A percentile compares a stretch with the other conserved stretches of the same genome.
These are phyloP conservation scores for Strigops habroptila DNA, from an alignment of 2,113 vertebrate species.

Conservation along the genomic window DNA sequence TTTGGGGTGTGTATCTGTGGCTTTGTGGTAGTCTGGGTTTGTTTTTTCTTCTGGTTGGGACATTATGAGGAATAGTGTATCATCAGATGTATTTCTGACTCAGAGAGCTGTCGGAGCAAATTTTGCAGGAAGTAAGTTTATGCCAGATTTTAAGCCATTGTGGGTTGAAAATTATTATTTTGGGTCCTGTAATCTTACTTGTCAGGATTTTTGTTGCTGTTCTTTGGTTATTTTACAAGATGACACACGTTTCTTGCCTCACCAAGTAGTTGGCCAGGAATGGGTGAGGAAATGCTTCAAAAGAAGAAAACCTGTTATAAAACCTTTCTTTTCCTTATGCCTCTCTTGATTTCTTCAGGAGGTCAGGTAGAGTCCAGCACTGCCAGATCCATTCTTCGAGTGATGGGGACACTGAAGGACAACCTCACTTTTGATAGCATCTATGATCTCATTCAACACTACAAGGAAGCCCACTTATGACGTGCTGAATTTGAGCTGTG, in stretches of 20 bases:
- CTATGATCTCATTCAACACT: slow-evolving; percentile 89
- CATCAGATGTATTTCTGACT: background rate
- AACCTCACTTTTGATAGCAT: slow-evolving; percentile 88
- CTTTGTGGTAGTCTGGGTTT: background rate
- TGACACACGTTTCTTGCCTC: background rate
- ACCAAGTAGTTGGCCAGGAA: background rate
- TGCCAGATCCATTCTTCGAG: slow-evolving; percentile 86
- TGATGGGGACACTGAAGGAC: slow-evolving; percentile 83
- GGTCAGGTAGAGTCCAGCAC: slow-evolving; percentile 90
- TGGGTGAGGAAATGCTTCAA: background rate
- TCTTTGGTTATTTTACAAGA: background rate
- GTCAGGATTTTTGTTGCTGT: background rate
- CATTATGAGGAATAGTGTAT: background rate
- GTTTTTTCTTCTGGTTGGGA: background rate
- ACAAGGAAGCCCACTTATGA: slow-evolving; percentile 85
- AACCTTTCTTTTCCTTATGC: background rate
- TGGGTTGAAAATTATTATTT: background rate
- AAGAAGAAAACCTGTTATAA: background rate
- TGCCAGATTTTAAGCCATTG: background rate
- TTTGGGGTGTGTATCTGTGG: background rate
- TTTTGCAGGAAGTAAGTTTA: background rate
- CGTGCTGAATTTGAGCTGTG: slow-evolving; percentile 92
- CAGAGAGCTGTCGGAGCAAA: background rate
- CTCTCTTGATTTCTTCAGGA: slow-evolving; percentile 69
- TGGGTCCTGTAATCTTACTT: background rate